Conservation (phyloP, 1,140 invertebrate genomes). For the Polyergus mexicanus region DNA sequence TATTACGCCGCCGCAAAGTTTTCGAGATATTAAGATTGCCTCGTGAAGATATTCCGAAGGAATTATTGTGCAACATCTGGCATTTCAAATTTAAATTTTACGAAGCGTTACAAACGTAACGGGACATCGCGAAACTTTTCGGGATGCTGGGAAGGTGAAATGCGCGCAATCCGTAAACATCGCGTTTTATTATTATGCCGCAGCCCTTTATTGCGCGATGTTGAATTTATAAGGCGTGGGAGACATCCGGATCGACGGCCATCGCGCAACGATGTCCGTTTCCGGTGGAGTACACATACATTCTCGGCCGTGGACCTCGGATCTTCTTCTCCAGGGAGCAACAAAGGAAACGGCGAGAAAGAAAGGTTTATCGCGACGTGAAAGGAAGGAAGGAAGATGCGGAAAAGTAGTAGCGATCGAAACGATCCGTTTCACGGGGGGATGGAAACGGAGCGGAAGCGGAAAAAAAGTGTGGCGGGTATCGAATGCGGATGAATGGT, state of each 20-base stretch:
- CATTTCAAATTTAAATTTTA: constrained; percentile 65
- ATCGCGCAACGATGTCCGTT: constrained; percentile 21
- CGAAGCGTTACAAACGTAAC: constrained; percentile 37
- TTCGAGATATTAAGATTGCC: constrained; percentile 51
- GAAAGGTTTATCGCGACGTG: constrained; percentile 44
- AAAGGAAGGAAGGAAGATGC: constrained; percentile 1
- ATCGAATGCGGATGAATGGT: constrained; percentile 44
- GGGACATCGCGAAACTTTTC: constrained; percentile 30
- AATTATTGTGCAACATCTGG: constrained; percentile 68
- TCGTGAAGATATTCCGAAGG: constrained; percentile 13
- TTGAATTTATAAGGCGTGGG: constrained; percentile 49
- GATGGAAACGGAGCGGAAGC: constrained; percentile 16
- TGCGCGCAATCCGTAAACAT: constrained; percentile 50
- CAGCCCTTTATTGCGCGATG: constrained; percentile 55
- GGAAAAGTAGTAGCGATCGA: constrained; percentile 35
- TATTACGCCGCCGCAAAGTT: constrained; percentile 53
- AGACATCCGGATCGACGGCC: constrained; percentile 39
- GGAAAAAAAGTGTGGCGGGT: constrained; percentile 21
- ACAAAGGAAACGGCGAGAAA: constrained; percentile 41
- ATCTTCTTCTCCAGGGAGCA: constrained; percentile 32
- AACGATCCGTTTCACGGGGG: constrained; percentile 31
- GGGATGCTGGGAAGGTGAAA: constrained; percentile 20
- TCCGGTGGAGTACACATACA: too few species aligned
- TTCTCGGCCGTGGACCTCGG: constrained; percentile 7
- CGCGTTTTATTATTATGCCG: constrained; percentile 53